Evolutionary conservation across 2,113 vertebrate genomes (phyloP).

Genomic region (Scomber japonicus): DNA sequence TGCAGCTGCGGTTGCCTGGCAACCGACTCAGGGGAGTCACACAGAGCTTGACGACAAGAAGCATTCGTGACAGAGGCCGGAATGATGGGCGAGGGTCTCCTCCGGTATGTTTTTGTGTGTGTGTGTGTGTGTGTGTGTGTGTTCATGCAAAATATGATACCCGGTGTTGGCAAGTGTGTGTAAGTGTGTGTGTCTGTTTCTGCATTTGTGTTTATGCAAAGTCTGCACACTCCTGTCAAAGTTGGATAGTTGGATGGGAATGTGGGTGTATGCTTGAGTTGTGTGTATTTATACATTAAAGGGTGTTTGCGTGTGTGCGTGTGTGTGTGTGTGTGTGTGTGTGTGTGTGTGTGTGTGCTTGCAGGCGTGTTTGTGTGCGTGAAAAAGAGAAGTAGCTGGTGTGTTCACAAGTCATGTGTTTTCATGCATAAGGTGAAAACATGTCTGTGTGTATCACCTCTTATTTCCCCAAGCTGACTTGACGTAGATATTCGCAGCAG

Average conservation of each 20-base stretch:
- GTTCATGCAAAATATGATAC: background rate
- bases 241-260: background rate
- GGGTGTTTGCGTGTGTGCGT: background rate
- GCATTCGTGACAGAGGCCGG: conserved; percentile 78
- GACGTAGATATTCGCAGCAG: conserved; percentile 2
- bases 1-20: conserved; percentile 90
- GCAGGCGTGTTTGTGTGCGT: background rate
- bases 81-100: conserved; percentile 73
- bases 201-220: background rate
- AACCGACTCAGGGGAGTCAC: conserved; percentile 90
- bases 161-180: background rate
- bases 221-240: background rate
- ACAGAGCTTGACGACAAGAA: conserved; percentile 72
- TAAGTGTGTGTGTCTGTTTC: background rate
- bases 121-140: background rate
- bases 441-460: background rate
- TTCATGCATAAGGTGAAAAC: background rate
- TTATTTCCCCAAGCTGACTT: background rate
- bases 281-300: background rate
- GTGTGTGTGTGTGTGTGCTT: background rate
- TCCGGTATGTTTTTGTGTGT: conserved; percentile 33
- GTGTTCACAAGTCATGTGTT: conserved; percentile 7
- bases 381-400: background rate
- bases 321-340: background rate
- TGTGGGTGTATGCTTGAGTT: background rate